phyloP scores from a whole-genome alignment of 2,888 invertebrate species.

The Caenorhabditis angaria region DNA sequence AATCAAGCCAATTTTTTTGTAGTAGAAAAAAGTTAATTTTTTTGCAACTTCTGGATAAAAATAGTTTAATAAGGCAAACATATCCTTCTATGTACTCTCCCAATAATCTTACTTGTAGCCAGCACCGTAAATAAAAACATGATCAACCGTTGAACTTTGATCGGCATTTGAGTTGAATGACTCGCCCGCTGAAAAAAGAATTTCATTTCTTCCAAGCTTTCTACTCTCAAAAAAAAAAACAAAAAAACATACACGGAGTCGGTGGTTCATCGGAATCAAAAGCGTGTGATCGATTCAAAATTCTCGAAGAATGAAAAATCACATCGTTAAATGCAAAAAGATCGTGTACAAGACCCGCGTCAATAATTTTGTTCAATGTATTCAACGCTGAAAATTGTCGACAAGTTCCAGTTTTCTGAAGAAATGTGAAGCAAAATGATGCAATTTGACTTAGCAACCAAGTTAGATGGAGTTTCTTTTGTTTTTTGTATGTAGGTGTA shows the following conservation, averaged over 20 bases:
- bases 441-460: constrained; percentile 76
- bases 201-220: too few species aligned
- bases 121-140: constrained; percentile 61
- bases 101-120: constrained; percentile 32
- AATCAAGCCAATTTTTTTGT: too few species aligned
- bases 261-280: constrained; percentile 59
- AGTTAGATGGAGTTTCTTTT: constrained; percentile 71
- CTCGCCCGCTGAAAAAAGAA: constrained; percentile 41
- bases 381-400: constrained; percentile 78
- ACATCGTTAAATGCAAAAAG: constrained; percentile 65
- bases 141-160: constrained; percentile 62
- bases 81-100: background rate
- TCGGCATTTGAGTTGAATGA: constrained; percentile 58
- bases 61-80: background rate
- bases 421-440: constrained; percentile 76
- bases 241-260: constrained; percentile 40
- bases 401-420: constrained; percentile 76
- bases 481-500: constrained; percentile 62
- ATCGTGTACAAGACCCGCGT: constrained; percentile 75
- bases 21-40: too few species aligned
- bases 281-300: constrained; percentile 67
- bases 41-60: too few species aligned
- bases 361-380: constrained; percentile 77
- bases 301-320: constrained; percentile 67
- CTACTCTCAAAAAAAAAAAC: background rate